phyloP scores from a whole-genome alignment of 2,797 vertebrate genomes.

The Glyptemys insculpta region DNA sequence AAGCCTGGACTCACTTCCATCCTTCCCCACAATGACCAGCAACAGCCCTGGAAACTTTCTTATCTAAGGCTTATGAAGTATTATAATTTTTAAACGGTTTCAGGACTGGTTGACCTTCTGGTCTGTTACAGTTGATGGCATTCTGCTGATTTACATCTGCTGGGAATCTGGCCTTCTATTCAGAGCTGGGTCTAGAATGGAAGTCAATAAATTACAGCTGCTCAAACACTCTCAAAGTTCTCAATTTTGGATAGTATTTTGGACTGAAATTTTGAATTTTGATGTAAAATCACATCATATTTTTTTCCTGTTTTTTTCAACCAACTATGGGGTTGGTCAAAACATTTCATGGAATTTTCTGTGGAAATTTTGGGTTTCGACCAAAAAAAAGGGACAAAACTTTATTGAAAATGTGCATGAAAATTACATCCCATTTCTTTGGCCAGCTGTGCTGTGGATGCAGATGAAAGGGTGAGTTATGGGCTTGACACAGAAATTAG shows the following conservation, averaged over 20 bases:
- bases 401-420: neutral
- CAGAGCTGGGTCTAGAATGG: neutral
- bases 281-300: neutral
- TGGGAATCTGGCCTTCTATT: neutral
- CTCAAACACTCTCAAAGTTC: neutral
- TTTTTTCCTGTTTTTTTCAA: neutral
- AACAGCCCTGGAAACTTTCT: neutral
- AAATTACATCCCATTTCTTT: neutral
- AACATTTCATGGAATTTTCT: neutral
- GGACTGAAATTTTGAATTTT: neutral
- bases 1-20: neutral
- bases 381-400: neutral
- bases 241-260: neutral
- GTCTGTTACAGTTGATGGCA: neutral
- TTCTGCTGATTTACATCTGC: neutral
- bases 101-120: neutral
- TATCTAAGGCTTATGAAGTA: neutral
- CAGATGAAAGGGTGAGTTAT: neutral
- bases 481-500: neutral
- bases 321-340: neutral
- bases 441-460: neutral
- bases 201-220: neutral
- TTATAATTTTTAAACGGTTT: neutral
- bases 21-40: neutral
- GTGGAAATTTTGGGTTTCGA: neutral